A percentile compares a stretch with the other conserved stretches of the same genome.
phyloP scores from a whole-genome alignment of 2,113 vertebrate genomes.

The Progne subis region DNA sequence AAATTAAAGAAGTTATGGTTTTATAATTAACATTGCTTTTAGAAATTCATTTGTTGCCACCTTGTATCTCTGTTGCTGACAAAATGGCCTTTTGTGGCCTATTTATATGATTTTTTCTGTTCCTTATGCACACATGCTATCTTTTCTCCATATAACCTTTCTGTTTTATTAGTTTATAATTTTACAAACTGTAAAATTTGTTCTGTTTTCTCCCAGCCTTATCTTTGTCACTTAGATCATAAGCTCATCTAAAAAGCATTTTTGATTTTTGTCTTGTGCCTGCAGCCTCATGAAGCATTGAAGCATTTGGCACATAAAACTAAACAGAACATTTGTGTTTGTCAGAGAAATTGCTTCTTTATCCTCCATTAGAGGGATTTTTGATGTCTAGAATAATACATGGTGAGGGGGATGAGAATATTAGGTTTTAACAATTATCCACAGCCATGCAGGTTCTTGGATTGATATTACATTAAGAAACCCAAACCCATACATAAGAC shows the following conservation, averaged over 20 bases:
- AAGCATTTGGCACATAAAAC: not conserved
- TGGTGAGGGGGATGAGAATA: not conserved
- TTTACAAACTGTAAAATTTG: not conserved
- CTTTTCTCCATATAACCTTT: not conserved
- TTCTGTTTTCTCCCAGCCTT: not conserved
- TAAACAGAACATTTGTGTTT: not conserved
- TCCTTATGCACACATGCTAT: not conserved
- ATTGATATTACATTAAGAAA: not conserved
- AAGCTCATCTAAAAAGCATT: not conserved
- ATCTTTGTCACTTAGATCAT: not conserved
- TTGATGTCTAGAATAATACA: not conserved
- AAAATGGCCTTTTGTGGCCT: not conserved
- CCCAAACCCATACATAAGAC: accelerated
- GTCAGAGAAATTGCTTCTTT: not conserved
- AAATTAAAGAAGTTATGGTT: not conserved
- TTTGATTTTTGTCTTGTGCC: not conserved
- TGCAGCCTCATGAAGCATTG: not conserved
- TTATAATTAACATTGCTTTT: not conserved
- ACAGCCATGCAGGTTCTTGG: not conserved
- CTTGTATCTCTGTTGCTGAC: not conserved
- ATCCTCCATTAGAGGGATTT: not conserved
- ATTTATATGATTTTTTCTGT: not conserved
- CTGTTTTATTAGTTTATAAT: not conserved
- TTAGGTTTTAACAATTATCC: not conserved
- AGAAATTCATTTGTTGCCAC: not conserved